phyloP scores from a whole-genome alignment of 2,113 vertebrate genomes.

The Nanorana parkeri region DNA sequence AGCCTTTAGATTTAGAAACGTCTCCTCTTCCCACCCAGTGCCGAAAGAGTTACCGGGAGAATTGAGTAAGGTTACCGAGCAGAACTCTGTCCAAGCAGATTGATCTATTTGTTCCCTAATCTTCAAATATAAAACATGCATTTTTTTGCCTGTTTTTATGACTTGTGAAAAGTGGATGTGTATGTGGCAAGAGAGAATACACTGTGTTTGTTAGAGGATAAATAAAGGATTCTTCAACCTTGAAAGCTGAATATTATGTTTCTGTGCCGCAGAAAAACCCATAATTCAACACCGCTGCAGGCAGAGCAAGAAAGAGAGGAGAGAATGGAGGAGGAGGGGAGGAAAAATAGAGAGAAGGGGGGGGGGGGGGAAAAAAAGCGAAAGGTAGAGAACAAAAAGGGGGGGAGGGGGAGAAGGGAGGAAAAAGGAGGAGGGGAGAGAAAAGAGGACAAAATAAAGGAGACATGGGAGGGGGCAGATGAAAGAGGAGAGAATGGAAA shows the following conservation, averaged over 20 bases:
- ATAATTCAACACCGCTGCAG: slow-evolving; percentile 28
- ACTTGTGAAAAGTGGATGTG: background rate
- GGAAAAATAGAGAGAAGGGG: background rate
- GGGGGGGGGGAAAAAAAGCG: no score
- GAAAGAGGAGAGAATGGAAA: no score
- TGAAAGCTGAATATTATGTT: slow-evolving; percentile 48
- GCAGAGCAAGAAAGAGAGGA: background rate
- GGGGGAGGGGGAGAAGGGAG: no score
- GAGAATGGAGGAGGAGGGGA: background rate
- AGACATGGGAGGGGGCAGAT: no score
- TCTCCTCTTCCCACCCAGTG: no score
- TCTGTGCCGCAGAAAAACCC: slow-evolving; percentile 6
- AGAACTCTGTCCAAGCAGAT: background rate
- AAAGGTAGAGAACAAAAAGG: no score
- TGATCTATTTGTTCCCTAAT: background rate
- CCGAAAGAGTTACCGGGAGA: background rate
- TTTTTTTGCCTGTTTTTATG: background rate
- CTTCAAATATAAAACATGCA: background rate
- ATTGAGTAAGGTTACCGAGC: background rate
- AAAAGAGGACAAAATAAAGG: no score
- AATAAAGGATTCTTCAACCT: slow-evolving; percentile 41
- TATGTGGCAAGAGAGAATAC: background rate
- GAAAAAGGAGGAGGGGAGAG: no score
- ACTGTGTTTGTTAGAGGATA: slow-evolving; percentile 1
- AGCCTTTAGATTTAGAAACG: no score